Evolutionary conservation across 2,113 vertebrate species (phyloP).

Genomic region (Xyrauchen texanus): DNA sequence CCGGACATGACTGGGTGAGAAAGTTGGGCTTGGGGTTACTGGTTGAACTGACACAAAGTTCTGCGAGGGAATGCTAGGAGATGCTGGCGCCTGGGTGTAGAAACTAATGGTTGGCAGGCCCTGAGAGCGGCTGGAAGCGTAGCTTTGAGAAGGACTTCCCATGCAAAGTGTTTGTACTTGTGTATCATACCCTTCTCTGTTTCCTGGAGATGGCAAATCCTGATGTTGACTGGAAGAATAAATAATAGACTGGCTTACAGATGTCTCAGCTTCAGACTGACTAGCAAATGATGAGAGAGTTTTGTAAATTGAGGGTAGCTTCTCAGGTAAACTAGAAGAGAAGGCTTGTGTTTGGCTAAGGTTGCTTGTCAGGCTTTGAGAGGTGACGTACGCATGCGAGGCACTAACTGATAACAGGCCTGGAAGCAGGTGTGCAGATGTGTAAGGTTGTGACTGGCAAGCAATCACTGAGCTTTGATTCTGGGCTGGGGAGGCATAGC

Average conservation of each 20-base stretch:
- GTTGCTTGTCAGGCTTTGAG: conserved; percentile 78
- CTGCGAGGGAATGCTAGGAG: conserved; percentile 83
- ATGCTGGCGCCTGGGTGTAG: conserved; percentile 84
- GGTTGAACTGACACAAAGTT: conserved; percentile 86
- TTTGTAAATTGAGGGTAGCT: conserved; percentile 89
- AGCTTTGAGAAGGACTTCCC: conserved; percentile 86
- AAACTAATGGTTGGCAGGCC: conserved; percentile 86
- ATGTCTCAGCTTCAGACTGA: conserved; percentile 81
- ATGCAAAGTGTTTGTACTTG: conserved; percentile 86
- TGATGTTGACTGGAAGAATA: conserved; percentile 84
- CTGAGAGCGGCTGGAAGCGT: conserved; percentile 89
- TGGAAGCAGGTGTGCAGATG: conserved; percentile 82
- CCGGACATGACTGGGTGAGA: conserved; percentile 79
- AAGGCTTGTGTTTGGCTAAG: conserved; percentile 86
- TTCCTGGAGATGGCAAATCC: conserved; percentile 74
- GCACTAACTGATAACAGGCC: conserved; percentile 87
- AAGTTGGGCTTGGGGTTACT: conserved; percentile 82
- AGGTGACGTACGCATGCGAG: conserved; percentile 84
- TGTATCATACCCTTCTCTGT: conserved; percentile 83
- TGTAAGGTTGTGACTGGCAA: conserved; percentile 88
- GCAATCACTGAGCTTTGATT: conserved; percentile 91
- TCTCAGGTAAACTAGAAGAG: conserved; percentile 83
- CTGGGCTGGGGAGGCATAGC: conserved; percentile 84
- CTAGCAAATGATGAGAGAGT: conserved; percentile 84
- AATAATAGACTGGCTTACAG: conserved; percentile 83